phyloP scores from a whole-genome alignment of 1,140 invertebrate genomes.

The Hyphantria cunea region DNA sequence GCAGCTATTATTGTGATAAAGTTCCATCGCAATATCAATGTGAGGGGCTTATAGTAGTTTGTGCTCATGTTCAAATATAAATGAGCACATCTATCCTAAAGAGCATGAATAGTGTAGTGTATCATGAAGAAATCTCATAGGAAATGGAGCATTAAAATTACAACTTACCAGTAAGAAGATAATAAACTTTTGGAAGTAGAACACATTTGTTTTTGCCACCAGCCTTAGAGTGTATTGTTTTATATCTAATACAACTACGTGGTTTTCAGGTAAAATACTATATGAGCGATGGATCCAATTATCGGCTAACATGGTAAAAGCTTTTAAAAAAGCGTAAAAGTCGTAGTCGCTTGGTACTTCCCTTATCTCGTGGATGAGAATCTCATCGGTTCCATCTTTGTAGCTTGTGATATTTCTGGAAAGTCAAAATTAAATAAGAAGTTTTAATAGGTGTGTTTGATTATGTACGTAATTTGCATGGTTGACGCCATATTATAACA shows the following conservation, averaged over 20 bases:
- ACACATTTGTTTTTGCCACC: conserved; percentile 59
- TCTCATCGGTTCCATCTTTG: conserved; percentile 42
- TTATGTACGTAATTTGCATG: too few relatives aligned
- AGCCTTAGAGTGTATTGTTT: conserved; percentile 50
- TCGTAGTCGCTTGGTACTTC: conserved; percentile 54
- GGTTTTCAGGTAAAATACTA: conserved; percentile 45
- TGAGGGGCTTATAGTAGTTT: too few relatives aligned
- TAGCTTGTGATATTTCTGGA: conserved; percentile 47
- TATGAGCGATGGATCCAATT: conserved; percentile 45
- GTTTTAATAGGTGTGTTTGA: too few relatives aligned
- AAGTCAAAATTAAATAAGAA: too few relatives aligned
- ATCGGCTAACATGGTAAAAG: conserved; percentile 52
- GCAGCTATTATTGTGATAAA: too few relatives aligned
- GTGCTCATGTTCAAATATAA: too few relatives aligned
- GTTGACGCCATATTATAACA: too few relatives aligned
- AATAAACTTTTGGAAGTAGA: conserved; percentile 60
- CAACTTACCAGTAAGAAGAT: conserved; percentile 57
- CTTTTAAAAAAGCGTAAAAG: conserved; percentile 58
- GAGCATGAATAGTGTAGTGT: too few relatives aligned
- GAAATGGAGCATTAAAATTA: too few relatives aligned
- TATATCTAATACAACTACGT: conserved; percentile 60
- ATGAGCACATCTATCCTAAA: too few relatives aligned
- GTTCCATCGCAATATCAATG: too few relatives aligned
- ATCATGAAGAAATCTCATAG: too few relatives aligned
- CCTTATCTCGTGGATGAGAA: conserved; percentile 55